phyloP scores from a whole-genome alignment of 2,113 vertebrate species.

The Onychorhynchus coronatus region DNA sequence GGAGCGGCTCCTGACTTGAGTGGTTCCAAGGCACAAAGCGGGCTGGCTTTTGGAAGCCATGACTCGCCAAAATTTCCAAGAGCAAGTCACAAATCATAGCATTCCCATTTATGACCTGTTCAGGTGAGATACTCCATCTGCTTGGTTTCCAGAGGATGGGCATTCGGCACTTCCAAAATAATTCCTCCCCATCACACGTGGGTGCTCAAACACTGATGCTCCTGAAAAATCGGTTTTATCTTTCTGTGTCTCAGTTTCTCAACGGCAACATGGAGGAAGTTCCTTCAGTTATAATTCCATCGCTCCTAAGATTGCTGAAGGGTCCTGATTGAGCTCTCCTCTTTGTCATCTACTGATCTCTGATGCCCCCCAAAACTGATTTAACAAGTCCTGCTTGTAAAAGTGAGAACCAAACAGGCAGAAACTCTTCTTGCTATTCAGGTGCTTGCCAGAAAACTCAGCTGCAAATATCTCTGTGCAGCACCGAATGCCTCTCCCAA shows the following conservation, averaged over 20 bases:
- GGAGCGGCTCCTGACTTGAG: neutral
- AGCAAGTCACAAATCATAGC: neutral
- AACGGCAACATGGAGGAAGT: neutral
- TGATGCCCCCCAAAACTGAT: neutral
- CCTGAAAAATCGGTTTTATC: neutral
- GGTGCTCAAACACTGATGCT: neutral
- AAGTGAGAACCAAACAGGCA: constrained; percentile 4
- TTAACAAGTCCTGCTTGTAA: neutral
- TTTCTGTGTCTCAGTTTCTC: neutral
- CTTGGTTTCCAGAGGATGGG: neutral
- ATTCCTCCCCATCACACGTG: neutral
- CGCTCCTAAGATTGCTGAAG: neutral
- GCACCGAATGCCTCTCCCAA: neutral
- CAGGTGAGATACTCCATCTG: neutral
- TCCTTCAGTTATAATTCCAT: neutral
- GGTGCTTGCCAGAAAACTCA: constrained; percentile 28
- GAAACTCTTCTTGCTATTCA: neutral
- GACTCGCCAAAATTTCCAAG: neutral
- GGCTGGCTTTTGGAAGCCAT: neutral
- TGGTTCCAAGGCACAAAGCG: fast-evolving
- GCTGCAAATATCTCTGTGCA: neutral
- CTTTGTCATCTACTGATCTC: neutral
- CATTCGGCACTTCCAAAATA: neutral
- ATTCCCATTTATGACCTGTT: neutral
- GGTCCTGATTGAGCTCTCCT: neutral